Evolutionary conservation across 2,797 vertebrate species (phyloP).

Genomic region (Atherinosoma microstoma): DNA sequence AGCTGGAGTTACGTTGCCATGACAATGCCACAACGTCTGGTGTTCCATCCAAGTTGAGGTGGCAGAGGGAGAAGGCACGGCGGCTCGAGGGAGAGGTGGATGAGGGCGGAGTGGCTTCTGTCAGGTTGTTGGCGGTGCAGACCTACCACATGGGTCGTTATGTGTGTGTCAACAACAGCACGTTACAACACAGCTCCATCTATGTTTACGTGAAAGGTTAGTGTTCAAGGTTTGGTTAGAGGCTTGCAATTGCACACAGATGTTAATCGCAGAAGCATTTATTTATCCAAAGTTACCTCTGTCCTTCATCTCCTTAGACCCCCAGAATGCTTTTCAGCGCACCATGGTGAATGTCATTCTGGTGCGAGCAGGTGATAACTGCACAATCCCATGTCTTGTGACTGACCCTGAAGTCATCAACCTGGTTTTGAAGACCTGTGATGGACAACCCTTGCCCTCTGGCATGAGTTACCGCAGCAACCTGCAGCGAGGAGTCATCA

Average conservation of each 20-base stretch:
- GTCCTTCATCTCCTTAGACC: constrained; percentile 77
- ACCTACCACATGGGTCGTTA: constrained; percentile 87
- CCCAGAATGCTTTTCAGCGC: constrained; percentile 84
- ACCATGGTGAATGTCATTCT: constrained; percentile 80
- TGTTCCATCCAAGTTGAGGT: constrained; percentile 74
- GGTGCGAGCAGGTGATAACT: constrained; percentile 85
- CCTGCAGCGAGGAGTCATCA: constrained; percentile 87
- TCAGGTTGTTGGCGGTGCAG: constrained; percentile 72
- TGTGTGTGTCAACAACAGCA: constrained; percentile 84
- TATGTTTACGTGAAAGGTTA: constrained; percentile 95
- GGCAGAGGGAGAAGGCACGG: constrained; percentile 83
- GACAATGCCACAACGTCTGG: constrained; percentile 68
- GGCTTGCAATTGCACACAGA: neutral
- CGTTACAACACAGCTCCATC: constrained; percentile 82
- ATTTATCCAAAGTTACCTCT: neutral
- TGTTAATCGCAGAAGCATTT: neutral
- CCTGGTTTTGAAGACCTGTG: constrained; percentile 85
- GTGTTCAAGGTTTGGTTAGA: constrained; percentile 9
- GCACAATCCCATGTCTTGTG: constrained; percentile 88
- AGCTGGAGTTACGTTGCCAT: constrained; percentile 84
- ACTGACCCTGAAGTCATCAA: constrained; percentile 87
- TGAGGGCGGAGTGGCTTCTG: constrained; percentile 53
- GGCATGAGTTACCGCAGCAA: constrained; percentile 81
- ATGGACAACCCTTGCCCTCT: constrained; percentile 81
- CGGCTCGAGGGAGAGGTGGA: constrained; percentile 76